phyloP scores from a whole-genome alignment of 2,113 vertebrate genomes.

The Poicephalus meyeri region DNA sequence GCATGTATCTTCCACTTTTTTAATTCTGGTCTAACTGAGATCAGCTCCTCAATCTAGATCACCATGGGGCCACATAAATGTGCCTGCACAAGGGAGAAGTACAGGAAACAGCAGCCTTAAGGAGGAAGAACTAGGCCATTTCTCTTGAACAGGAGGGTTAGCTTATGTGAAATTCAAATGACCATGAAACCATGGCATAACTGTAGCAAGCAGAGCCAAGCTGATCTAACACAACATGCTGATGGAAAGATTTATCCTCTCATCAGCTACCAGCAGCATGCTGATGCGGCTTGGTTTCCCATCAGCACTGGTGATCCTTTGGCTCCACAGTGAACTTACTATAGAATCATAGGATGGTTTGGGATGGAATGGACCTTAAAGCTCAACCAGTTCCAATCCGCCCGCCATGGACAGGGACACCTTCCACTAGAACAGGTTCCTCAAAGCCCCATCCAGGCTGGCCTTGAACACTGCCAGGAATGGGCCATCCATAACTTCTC shows the following conservation, averaged over 20 bases:
- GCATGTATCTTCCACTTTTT: neutral
- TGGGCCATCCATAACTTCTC: neutral
- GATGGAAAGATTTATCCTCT: neutral
- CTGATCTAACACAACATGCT: neutral
- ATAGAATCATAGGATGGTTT: neutral
- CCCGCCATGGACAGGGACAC: neutral
- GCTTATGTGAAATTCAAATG: neutral
- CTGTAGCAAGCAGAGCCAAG: neutral
- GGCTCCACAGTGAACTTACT: neutral
- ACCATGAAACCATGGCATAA: neutral
- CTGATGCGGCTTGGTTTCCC: neutral
- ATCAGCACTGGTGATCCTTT: neutral
- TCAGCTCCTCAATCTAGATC: neutral
- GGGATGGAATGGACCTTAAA: neutral
- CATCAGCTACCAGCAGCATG: neutral
- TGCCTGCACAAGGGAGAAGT: neutral
- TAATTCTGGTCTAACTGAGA: neutral
- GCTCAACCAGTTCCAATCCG: neutral
- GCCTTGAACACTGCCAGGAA: neutral
- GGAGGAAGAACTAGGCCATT: neutral
- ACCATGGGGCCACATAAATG: accelerated
- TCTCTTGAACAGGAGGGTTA: neutral
- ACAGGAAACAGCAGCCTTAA: neutral
- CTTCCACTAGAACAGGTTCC: neutral
- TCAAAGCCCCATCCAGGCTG: neutral